These are phyloP conservation scores for Phrynocephalus guinanensis DNA, from an alignment of 2,797 vertebrate species.

Conservation along the genomic window DNA sequence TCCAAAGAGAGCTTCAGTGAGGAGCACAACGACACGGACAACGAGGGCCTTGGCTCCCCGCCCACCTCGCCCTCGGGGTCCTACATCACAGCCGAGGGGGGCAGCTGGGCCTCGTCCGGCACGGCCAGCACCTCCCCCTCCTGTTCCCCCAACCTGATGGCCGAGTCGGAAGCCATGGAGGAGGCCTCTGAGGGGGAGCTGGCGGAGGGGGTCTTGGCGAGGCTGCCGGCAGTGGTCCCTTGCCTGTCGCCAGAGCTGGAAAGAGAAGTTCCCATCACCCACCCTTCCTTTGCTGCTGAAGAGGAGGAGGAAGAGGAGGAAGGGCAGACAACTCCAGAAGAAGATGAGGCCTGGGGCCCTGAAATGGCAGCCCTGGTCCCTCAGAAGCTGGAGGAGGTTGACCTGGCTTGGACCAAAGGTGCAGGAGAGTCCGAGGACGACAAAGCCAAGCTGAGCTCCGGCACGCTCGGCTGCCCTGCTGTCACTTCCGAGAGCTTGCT, in stretches of 20 bases:
- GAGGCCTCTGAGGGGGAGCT: constrained; percentile 74
- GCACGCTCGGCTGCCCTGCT: accelerated
- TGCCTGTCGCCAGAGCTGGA: neutral
- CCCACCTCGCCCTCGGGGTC: constrained; percentile 94
- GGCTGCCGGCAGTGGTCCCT: neutral
- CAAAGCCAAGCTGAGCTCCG: accelerated
- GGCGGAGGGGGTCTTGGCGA: constrained; percentile 76
- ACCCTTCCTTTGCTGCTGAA: neutral
- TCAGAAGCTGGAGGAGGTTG: neutral
- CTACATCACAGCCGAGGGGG: constrained; percentile 93
- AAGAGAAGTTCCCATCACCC: neutral
- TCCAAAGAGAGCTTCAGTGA: constrained; percentile 80
- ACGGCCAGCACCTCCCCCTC: constrained; percentile 90
- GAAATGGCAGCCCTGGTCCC: neutral
- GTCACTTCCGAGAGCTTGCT: neutral
- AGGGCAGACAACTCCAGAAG: constrained; percentile 10
- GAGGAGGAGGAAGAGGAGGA: constrained; percentile 18
- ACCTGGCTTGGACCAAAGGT: neutral
- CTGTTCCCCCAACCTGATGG: constrained; percentile 89
- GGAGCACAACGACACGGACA: constrained; percentile 78
- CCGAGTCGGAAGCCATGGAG: constrained; percentile 83
- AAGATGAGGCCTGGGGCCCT: constrained; percentile 3
- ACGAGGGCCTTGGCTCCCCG: constrained; percentile 83
- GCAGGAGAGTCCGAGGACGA: neutral
- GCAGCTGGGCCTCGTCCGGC: constrained; percentile 91